Conservation (phyloP, 2,113 vertebrate genomes). For the Pionites leucogaster region DNA sequence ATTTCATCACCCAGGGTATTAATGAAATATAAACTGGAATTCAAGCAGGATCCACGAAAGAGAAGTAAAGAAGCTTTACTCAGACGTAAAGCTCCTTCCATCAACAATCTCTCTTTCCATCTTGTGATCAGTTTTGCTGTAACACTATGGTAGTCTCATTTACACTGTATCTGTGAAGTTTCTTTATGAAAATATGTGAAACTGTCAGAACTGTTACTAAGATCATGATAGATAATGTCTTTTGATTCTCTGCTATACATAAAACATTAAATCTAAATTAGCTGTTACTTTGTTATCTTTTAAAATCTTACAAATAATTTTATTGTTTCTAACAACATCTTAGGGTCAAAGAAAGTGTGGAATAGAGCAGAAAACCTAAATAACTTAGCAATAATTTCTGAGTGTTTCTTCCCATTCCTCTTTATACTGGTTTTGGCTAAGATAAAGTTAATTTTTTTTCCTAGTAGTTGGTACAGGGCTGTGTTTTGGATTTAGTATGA, state of each 20-base stretch:
- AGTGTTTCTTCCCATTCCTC: neutral
- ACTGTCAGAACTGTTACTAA: neutral
- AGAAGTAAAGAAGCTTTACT: neutral
- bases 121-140: neutral
- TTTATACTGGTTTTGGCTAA: neutral
- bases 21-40: neutral
- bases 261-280: neutral
- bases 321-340: neutral
- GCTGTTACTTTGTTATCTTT: neutral
- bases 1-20: neutral
- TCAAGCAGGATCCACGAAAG: neutral
- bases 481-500: neutral
- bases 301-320: neutral
- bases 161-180: neutral
- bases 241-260: neutral
- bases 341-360: neutral
- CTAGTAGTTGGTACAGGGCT: neutral
- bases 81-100: neutral
- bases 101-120: neutral
- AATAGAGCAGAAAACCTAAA: neutral
- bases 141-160: neutral
- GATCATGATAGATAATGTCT: neutral
- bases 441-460: neutral
- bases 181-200: neutral
- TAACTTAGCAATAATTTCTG: neutral